Evolutionary conservation across 2,888 invertebrate genomes (phyloP).

Genomic region (Bombylius major): DNA sequence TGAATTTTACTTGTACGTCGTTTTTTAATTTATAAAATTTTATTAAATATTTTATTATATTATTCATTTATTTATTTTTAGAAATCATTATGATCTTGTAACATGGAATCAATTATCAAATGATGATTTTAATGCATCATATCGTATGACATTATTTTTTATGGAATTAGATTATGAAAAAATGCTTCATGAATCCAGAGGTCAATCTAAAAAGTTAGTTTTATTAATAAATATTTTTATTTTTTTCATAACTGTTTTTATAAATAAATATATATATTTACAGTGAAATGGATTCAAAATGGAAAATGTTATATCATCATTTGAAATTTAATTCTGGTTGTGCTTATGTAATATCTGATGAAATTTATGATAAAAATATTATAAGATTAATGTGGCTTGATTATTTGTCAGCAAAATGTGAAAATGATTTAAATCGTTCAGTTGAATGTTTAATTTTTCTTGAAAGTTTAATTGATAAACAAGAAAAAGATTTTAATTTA

Average conservation of each 20-base stretch:
- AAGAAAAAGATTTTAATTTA: conserved; percentile 28
- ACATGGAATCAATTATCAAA: conserved; percentile 22
- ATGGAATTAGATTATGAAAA: conserved; percentile 23
- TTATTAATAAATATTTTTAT: not conserved
- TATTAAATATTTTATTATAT: not conserved
- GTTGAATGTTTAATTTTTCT: conserved; percentile 31
- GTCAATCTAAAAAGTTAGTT: conserved; percentile 14
- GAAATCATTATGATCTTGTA: conserved; percentile 21
- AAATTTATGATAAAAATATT: conserved; percentile 38
- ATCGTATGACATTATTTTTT: conserved; percentile 22
- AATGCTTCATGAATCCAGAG: conserved; percentile 4
- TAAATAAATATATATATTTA: not conserved
- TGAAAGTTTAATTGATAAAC: conserved; percentile 18
- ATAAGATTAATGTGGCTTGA: conserved; percentile 43
- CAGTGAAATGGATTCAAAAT: conserved; percentile 16
- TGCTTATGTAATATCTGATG: conserved; percentile 23
- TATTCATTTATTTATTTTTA: conserved; percentile 8
- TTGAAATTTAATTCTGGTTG: conserved; percentile 18
- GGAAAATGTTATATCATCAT: conserved; percentile 18
- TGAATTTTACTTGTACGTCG: conserved; percentile 20
- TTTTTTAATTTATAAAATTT: not conserved
- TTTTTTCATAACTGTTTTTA: not conserved
- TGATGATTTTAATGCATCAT: conserved; percentile 20
- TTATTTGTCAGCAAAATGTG: conserved; percentile 41
- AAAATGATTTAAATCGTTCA: conserved; percentile 40